A percentile compares a stretch with the other conserved stretches of the same genome.
Conservation (phyloP, 2,113 vertebrate species). For the Pangasianodon hypophthalmus region DNA sequence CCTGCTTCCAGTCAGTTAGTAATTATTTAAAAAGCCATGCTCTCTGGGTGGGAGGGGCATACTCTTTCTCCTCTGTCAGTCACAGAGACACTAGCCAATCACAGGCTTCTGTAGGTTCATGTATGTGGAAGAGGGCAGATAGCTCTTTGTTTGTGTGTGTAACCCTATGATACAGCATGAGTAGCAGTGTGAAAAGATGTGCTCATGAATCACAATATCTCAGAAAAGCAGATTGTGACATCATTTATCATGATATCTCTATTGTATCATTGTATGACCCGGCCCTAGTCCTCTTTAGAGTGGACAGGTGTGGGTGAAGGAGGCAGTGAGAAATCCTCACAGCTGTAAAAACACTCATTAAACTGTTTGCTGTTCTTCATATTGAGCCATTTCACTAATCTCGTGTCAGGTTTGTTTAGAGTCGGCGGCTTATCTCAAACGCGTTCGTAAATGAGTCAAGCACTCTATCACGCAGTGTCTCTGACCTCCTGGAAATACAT, state of each 20-base stretch:
- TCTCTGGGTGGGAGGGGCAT: no score
- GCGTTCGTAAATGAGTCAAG: no score
- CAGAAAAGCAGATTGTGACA: no score
- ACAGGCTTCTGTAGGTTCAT: not conserved
- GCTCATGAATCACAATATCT: no score
- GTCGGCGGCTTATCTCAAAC: no score
- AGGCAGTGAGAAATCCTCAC: not conserved
- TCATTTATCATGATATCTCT: not conserved
- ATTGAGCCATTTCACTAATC: not conserved
- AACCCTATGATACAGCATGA: not conserved
- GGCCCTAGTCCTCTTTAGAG: no score
- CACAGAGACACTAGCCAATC: not conserved
- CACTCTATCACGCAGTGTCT: no score
- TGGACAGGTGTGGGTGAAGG: no score
- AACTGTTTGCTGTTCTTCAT: not conserved
- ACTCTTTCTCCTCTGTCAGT: no score
- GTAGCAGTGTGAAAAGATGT: not conserved
- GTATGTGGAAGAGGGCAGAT: not conserved
- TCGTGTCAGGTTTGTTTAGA: not conserved
- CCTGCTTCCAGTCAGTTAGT: no score
- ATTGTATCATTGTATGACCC: not conserved
- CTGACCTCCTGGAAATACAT: no score
- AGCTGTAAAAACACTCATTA: not conserved
- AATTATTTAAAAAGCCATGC: no score
- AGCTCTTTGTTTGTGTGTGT: not conserved